phyloP scores from a whole-genome alignment of 2,888 invertebrate species.

The Oxytorus armatus region DNA sequence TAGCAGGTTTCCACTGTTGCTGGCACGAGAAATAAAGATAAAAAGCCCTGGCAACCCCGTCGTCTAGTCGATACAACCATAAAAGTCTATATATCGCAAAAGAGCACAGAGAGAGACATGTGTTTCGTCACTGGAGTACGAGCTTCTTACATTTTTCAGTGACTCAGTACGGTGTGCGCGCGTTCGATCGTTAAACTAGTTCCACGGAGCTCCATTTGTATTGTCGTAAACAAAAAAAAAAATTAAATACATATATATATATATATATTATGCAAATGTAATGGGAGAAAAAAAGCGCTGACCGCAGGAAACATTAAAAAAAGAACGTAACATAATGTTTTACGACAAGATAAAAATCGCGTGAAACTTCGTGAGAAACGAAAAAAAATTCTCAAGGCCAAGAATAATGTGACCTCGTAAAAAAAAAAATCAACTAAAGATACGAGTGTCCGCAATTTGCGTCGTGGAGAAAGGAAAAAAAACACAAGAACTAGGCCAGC shows the following conservation, averaged over 20 bases:
- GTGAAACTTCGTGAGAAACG: slow-evolving; percentile 2
- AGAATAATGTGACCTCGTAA: slow-evolving; percentile 30
- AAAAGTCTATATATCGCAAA: slow-evolving; percentile 55
- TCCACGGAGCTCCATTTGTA: slow-evolving; percentile 11
- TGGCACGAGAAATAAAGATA: slow-evolving; percentile 45
- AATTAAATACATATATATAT: not conserved
- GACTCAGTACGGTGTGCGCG: not conserved
- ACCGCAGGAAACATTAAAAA: slow-evolving; percentile 17
- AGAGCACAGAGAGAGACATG: slow-evolving; percentile 43
- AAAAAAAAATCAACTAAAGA: slow-evolving; percentile 30
- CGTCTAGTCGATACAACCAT: slow-evolving; percentile 61
- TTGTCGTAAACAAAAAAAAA: slow-evolving; percentile 21
- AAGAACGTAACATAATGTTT: slow-evolving; percentile 21
- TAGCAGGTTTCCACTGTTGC: slow-evolving; percentile 53
- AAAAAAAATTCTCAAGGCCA: slow-evolving; percentile 30
- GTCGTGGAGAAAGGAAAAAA: not conserved
- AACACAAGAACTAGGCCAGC: slow-evolving; percentile 53
- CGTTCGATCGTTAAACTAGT: slow-evolving; percentile 43
- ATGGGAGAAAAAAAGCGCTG: slow-evolving; percentile 39
- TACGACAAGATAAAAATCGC: slow-evolving; percentile 40
- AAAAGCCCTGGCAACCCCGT: slow-evolving; percentile 61
- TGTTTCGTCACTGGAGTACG: slow-evolving; percentile 63
- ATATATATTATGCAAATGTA: not conserved
- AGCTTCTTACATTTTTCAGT: slow-evolving; percentile 50
- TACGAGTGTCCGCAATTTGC: slow-evolving; percentile 3